Conservation (phyloP, 1,140 invertebrate genomes). For the Agrypnia vestita region DNA sequence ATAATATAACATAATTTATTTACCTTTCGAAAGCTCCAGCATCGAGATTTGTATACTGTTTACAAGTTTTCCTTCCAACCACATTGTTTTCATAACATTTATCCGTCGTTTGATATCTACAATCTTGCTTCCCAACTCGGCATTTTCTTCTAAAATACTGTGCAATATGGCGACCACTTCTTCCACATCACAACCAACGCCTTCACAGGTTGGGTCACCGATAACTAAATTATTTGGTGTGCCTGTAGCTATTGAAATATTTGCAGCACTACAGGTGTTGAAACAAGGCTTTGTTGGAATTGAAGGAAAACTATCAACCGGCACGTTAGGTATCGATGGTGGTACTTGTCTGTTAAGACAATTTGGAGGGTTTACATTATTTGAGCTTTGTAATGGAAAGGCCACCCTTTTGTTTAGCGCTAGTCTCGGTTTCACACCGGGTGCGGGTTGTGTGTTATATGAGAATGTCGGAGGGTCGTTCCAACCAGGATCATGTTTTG, state of each 20-base stretch:
- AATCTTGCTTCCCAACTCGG: slow-evolving; percentile 67
- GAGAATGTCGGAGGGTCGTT: slow-evolving; percentile 74
- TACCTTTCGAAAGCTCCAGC: slow-evolving; percentile 69
- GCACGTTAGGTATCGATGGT: slow-evolving; percentile 54
- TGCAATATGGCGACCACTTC: slow-evolving; percentile 67
- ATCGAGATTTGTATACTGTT: slow-evolving; percentile 67
- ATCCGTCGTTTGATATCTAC: slow-evolving; percentile 71
- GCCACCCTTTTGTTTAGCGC: slow-evolving; percentile 73
- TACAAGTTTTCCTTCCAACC: slow-evolving; percentile 70
- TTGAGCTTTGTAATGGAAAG: slow-evolving; percentile 68
- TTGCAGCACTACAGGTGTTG: not conserved
- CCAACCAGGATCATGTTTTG: slow-evolving; percentile 72
- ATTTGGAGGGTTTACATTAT: slow-evolving; percentile 52
- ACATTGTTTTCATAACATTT: slow-evolving; percentile 71
- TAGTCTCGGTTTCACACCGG: slow-evolving; percentile 68
- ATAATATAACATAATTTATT: slow-evolving; percentile 43
- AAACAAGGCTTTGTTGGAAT: not conserved
- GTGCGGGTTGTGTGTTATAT: slow-evolving; percentile 66
- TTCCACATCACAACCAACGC: slow-evolving; percentile 59
- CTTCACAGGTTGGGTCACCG: not conserved
- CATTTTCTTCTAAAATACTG: slow-evolving; percentile 64
- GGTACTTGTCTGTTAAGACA: slow-evolving; percentile 5
- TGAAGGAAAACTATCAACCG: not conserved
- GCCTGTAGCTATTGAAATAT: not conserved
- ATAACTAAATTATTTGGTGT: not conserved